phyloP scores from a whole-genome alignment of 37 sponge, comb jelly and placozoan species.

The Halichondria panicea region DNA sequence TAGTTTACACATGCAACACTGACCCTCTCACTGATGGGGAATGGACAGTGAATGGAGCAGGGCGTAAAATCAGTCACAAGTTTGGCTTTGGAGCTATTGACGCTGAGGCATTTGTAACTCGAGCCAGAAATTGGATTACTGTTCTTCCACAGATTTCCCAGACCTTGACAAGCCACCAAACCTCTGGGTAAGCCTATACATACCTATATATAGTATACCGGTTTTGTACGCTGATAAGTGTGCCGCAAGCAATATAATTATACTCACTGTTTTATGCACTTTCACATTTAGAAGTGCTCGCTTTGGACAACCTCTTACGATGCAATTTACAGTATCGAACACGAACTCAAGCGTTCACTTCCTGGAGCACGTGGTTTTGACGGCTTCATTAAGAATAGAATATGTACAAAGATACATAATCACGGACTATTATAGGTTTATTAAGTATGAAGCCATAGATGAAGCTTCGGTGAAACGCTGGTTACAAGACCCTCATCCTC shows the following conservation, averaged over 20 bases:
- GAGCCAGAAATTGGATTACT: constrained; percentile 86
- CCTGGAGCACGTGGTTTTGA: constrained; percentile 74
- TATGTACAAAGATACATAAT: no score
- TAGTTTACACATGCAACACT: constrained; percentile 69
- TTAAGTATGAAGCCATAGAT: no score
- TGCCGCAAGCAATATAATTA: neutral
- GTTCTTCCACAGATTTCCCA: constrained; percentile 50
- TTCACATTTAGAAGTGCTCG: constrained; percentile 14
- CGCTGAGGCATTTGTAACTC: constrained; percentile 85
- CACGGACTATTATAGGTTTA: no score
- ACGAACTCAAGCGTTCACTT: constrained; percentile 23
- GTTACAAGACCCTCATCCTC: no score
- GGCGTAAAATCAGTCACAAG: constrained; percentile 67
- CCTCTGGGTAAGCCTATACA: neutral
- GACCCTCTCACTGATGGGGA: constrained; percentile 4
- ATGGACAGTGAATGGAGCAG: constrained; percentile 88
- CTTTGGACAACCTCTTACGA: neutral
- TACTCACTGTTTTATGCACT: neutral
- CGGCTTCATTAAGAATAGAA: no score
- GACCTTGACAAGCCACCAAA: neutral
- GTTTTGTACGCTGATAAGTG: neutral
- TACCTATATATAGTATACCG: neutral
- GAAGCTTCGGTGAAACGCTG: no score
- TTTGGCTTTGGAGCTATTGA: constrained; percentile 96
- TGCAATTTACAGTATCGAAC: constrained; percentile 7